These are phyloP conservation scores for Nomada fucata DNA, from an alignment of 2,888 invertebrate species.

Conservation along the genomic window DNA sequence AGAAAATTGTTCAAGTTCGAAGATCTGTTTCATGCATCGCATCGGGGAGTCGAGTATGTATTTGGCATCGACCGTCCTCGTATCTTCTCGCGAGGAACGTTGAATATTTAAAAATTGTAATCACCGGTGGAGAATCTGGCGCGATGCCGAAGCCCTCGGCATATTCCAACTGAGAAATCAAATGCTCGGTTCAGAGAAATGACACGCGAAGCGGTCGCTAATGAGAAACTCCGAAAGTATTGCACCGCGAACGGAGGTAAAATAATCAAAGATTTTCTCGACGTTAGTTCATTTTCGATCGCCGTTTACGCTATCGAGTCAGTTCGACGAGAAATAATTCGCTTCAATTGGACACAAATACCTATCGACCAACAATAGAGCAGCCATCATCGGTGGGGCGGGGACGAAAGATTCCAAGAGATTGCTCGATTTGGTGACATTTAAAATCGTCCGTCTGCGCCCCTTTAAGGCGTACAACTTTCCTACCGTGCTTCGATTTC, in stretches of 20 bases:
- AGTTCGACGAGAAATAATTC: constrained; percentile 17
- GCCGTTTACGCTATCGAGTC: not conserved
- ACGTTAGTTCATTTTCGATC: not conserved
- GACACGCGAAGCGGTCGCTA: constrained; percentile 40
- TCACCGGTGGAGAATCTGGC: constrained; percentile 41
- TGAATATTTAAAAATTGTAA: constrained; percentile 64
- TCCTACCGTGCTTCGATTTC: constrained; percentile 32
- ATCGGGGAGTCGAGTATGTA: constrained; percentile 37
- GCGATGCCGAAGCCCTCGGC: constrained; percentile 28
- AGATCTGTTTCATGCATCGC: constrained; percentile 22
- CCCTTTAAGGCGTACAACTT: not conserved
- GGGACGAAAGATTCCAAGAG: not conserved
- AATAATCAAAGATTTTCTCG: constrained; percentile 2
- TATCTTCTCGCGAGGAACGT: constrained; percentile 36
- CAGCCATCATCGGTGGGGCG: too few species aligned
- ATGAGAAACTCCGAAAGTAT: constrained; percentile 37
- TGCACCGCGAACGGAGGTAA: not conserved
- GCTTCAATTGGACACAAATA: not conserved
- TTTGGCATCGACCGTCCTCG: constrained; percentile 38
- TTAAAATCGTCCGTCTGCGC: not conserved
- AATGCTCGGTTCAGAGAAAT: constrained; percentile 14
- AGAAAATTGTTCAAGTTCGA: not conserved
- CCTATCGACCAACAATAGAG: not conserved
- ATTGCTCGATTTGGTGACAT: constrained; percentile 24
- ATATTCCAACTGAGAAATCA: constrained; percentile 35